Base-by-base conservation (phyloP, 2,113 vertebrate species). In the Catharus minimus region DNA sequence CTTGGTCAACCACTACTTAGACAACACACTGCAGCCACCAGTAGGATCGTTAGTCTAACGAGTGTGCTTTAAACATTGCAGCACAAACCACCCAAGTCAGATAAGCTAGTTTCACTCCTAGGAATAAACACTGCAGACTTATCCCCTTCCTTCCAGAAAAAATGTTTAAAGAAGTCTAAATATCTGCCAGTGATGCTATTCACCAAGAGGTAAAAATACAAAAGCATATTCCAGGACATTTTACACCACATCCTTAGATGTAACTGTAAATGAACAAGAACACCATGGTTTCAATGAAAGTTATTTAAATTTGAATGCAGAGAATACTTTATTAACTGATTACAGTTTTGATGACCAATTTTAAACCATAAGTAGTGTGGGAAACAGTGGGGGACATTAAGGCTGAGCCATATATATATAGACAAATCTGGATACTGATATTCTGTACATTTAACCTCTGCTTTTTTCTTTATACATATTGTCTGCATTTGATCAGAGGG, bases 321-420 rank as follows among this genome's bases (percentile, higher is more conserved):
- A 98, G 97, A 98, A 98, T 98, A 98, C 96, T 98, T 98, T 98
- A 98, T 98, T 98, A 97, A 98, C 97, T 96, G 96, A 97, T 97
- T 98, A 98, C 96, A 98, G 97, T 94, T 97, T 81, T 95, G 97
- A 97, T 97, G 96, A 97, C 96, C 91, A 95, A 97, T 96, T 93
- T 94, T 90, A 93, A 98, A 97, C 97, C 93, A 57, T 94, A 96
- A 97, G 93, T 97, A 94, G 92, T 93, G 90, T 94, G 92, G 96
- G 97, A 97, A 97, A 98, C 97, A 96, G 92, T 94, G 74, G 90
- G 77, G 94, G 77, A 89, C 91, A 93, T 97, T 97, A 98, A 97
- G 96, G 97, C 97, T 90, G 95, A 96, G 96, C 95, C 94, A 97
- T 94, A 95, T 94, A 91, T 86, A 96, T 95, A 97, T 92, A 97